Base-by-base conservation (phyloP, 2,113 vertebrate genomes). In the Herpailurus yagouaroundi region DNA sequence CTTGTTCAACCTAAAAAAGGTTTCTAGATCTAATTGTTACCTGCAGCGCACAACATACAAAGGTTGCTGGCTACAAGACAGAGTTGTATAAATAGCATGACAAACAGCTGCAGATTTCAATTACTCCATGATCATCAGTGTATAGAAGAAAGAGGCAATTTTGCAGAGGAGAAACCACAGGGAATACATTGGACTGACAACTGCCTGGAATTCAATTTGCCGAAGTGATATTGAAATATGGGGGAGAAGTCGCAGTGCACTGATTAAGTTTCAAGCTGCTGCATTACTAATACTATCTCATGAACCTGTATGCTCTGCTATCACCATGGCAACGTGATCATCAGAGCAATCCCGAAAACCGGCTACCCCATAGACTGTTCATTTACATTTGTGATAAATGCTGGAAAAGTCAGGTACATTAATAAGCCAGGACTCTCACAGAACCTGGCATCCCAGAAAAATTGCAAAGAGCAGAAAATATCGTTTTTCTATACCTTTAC, bases 151-250 rank as follows among this genome's bases (percentile, higher is more conserved):
- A 98, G 98, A 98, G 96, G 94, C 96, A 98, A 97, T 98, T 98
- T 97, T 96, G 96, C 94, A 96, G 95, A 98, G 98, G 97, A 95
- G 97, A 98, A 98, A 97, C 98, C 97, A 96, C 89, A 79, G 97
- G 95, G 98, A 98, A 98, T 98, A 98, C 96, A 98, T 94, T 80
- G 93, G 98, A 99, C 98, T 98, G 98, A 98, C 98, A 98, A 98
- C 98, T 98, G 98, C 97, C 98, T 98, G 97, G 98, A 98, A 99
- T 98, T 98, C 98, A 98, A 98, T 99, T 99, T 98, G 96, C 97
- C 94, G 63, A 98, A 98, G 97, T 98, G 98, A 98, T 98, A 98
- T 95, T 98, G 98, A 98, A 98, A 99, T 98, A 98, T 76, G 4
- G 83, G 96, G 92, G 97, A 97, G 97, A 98, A 98, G 98, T 96